These are phyloP conservation scores for Holotrichia oblita DNA, from an alignment of 1,140 invertebrate species.

Conservation along the genomic window DNA sequence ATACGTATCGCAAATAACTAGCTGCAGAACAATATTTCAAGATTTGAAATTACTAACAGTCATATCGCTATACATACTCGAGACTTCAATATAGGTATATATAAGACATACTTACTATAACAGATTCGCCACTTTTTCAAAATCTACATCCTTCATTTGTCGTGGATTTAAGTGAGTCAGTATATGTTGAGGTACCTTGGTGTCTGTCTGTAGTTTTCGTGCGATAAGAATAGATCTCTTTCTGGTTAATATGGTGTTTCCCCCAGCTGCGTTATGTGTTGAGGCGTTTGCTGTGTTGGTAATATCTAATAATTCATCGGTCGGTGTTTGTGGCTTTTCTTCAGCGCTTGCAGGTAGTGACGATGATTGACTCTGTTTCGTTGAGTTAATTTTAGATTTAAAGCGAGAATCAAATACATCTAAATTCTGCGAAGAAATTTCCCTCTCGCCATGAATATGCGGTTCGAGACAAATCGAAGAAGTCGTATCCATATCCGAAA, in stretches of 20 bases:
- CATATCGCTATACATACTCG: no score
- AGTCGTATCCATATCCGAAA: background rate
- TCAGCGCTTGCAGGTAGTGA: background rate
- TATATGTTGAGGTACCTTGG: background rate
- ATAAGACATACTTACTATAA: background rate
- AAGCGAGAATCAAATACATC: background rate
- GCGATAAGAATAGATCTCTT: background rate
- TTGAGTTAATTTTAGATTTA: background rate
- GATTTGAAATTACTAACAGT: no score
- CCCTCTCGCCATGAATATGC: background rate
- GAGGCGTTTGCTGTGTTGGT: background rate
- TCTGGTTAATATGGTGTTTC: background rate
- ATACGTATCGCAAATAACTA: no score
- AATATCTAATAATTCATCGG: background rate
- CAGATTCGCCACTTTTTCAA: background rate
- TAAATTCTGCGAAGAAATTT: conserved; percentile 23
- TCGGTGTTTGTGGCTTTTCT: background rate
- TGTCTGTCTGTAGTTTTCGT: background rate
- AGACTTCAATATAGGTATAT: no score
- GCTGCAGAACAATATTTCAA: no score
- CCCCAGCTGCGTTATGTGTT: background rate
- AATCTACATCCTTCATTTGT: conserved; percentile 17
- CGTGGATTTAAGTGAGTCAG: background rate
- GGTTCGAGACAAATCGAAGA: background rate
- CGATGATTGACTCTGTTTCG: background rate